These are phyloP conservation scores for Cataglyphis cursor DNA, from an alignment of 2,888 invertebrate species.

Conservation along the genomic window DNA sequence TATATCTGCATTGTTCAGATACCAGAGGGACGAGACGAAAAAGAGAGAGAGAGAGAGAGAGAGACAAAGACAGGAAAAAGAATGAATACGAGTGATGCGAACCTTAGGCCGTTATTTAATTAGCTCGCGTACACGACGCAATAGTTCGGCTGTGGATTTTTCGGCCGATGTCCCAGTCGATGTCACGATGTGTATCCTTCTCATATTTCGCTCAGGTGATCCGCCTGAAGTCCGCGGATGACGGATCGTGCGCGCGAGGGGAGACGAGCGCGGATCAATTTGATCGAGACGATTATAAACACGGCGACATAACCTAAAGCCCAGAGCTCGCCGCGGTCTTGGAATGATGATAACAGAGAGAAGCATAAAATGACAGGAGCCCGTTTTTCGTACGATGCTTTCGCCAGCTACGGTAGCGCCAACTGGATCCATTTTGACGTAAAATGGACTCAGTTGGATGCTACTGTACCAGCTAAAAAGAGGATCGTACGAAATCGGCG, in stretches of 20 bases:
- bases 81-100: slow-evolving; percentile 47
- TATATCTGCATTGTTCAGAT: slow-evolving; percentile 3
- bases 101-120: slow-evolving; percentile 74
- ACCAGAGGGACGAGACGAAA: background rate
- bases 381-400: too few relatives aligned
- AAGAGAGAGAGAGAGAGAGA: background rate
- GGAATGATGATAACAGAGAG: background rate
- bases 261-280: slow-evolving; percentile 28
- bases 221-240: slow-evolving; percentile 5
- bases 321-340: background rate
- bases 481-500: too few relatives aligned
- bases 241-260: background rate
- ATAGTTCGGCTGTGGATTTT: background rate
- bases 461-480: too few relatives aligned
- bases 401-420: too few relatives aligned
- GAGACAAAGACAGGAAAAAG: background rate
- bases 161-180: slow-evolving; percentile 15
- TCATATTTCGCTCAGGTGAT: slow-evolving; percentile 66
- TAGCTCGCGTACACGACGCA: slow-evolving; percentile 59
- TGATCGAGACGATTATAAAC: slow-evolving; percentile 58
- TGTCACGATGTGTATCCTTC: slow-evolving; percentile 35
- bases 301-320: slow-evolving; percentile 71
- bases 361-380: too few relatives aligned
- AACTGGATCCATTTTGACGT: too few relatives aligned
- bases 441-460: too few relatives aligned